phyloP scores from a whole-genome alignment of 2,113 vertebrate genomes.

The Gyps fulvus region DNA sequence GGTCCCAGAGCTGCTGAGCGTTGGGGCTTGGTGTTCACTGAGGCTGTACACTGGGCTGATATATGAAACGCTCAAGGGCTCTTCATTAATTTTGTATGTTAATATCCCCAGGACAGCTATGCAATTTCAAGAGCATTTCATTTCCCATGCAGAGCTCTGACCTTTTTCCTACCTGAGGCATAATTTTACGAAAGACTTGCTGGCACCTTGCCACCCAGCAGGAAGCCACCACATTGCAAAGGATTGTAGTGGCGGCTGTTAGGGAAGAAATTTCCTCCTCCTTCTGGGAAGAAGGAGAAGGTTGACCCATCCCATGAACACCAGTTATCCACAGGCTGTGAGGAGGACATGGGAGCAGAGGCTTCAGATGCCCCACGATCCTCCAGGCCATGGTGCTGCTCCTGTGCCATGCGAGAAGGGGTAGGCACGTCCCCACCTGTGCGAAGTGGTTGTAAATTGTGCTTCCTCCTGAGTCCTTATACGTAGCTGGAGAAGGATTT shows the following conservation, averaged over 20 bases:
- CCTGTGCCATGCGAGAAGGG: not conserved
- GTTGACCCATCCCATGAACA: not conserved
- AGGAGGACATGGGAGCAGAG: not conserved
- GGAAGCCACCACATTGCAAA: not conserved
- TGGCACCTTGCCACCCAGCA: not conserved
- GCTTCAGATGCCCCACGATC: fast-evolving
- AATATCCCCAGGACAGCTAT: not conserved
- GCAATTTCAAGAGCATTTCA: not conserved
- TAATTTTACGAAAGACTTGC: not conserved
- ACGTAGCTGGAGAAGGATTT: not conserved
- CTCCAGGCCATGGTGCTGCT: not conserved
- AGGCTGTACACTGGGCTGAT: not conserved
- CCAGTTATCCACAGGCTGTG: not conserved
- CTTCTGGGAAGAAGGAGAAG: not conserved
- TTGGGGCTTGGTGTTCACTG: not conserved
- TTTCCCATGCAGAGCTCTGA: not conserved
- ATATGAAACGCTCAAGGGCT: not conserved
- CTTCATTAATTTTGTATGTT: not conserved
- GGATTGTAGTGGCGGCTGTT: fast-evolving
- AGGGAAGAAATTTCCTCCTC: not conserved
- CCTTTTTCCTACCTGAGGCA: not conserved
- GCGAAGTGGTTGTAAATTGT: not conserved
- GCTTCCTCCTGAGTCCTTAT: not conserved
- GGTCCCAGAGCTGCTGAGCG: not conserved
- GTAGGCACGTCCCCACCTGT: not conserved